These are phyloP conservation scores for Andricus grossulariae DNA, from an alignment of 1,140 invertebrate genomes.

Conservation along the genomic window DNA sequence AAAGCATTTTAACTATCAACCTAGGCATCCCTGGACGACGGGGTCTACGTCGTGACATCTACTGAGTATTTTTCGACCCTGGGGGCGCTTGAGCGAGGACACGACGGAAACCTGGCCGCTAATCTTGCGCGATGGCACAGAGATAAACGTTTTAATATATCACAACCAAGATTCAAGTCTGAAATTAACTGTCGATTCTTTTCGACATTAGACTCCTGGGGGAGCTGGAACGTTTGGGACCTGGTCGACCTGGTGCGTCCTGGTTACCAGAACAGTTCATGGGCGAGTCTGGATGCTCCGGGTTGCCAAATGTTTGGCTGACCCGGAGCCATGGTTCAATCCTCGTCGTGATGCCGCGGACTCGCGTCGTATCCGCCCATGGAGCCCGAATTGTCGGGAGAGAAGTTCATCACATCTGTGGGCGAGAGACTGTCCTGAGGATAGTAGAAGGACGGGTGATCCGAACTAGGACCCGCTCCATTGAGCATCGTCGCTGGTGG, in stretches of 20 bases:
- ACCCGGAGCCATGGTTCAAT: conserved; percentile 79
- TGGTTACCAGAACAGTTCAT: conserved; percentile 70
- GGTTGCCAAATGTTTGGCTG: conserved; percentile 71
- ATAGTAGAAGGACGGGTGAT: conserved; percentile 76
- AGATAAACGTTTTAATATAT: conserved; percentile 37
- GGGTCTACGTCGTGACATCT: background rate
- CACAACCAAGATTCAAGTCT: conserved; percentile 42
- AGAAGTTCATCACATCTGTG: conserved; percentile 77
- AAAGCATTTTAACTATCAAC: conserved; percentile 10
- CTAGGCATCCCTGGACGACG: conserved; percentile 6
- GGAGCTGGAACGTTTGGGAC: conserved; percentile 32
- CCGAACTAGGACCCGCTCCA: conserved; percentile 75
- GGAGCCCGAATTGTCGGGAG: conserved; percentile 76
- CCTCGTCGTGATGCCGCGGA: conserved; percentile 79
- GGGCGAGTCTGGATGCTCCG: conserved; percentile 71
- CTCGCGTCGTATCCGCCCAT: conserved; percentile 77
- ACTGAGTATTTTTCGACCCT: conserved; percentile 2
- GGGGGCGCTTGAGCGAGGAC: background rate
- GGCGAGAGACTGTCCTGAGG: conserved; percentile 77
- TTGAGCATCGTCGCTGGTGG: conserved; percentile 76
- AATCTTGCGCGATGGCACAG: conserved; percentile 38
- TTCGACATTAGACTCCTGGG: conserved; percentile 20
- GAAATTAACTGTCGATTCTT: conserved; percentile 23
- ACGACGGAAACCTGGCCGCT: background rate
- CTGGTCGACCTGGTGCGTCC: conserved; percentile 27